A percentile compares a stretch with the other conserved stretches of the same genome.
These are phyloP conservation scores for Oreochromis tanganicae DNA, from an alignment of 2,113 vertebrate species.

Conservation along the genomic window DNA sequence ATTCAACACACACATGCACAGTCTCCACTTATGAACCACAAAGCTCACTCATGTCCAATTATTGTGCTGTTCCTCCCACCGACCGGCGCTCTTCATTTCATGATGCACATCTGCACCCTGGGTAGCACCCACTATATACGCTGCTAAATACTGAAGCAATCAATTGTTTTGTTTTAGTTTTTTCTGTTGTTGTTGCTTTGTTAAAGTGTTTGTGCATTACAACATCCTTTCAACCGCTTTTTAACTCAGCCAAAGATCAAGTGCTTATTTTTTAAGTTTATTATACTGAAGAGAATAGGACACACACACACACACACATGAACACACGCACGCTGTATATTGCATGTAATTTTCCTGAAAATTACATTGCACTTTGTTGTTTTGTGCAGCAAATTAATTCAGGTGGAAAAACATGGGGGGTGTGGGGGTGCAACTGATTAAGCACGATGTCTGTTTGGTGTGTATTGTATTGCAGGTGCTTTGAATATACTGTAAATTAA, in stretches of 20 bases:
- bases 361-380: conserved; percentile 8
- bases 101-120: neutral
- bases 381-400: conserved; percentile 30
- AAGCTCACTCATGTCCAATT: neutral
- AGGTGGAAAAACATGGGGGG: neutral
- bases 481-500: neutral
- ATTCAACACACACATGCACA: neutral
- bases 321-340: neutral
- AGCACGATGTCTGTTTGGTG: neutral
- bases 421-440: conserved; percentile 9
- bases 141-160: conserved; percentile 4
- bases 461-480: neutral
- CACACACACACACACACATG: neutral
- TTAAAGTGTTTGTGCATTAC: neutral
- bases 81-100: neutral
- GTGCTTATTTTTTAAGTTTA: conserved; percentile 17
- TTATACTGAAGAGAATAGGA: neutral
- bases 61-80: neutral
- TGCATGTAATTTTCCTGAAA: neutral
- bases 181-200: neutral
- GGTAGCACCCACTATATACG: neutral
- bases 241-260: conserved; percentile 17
- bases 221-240: conserved; percentile 1
- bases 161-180: neutral
- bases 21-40: neutral